phyloP scores from a whole-genome alignment of 2,797 vertebrate genomes.

The Acanthis flammea region DNA sequence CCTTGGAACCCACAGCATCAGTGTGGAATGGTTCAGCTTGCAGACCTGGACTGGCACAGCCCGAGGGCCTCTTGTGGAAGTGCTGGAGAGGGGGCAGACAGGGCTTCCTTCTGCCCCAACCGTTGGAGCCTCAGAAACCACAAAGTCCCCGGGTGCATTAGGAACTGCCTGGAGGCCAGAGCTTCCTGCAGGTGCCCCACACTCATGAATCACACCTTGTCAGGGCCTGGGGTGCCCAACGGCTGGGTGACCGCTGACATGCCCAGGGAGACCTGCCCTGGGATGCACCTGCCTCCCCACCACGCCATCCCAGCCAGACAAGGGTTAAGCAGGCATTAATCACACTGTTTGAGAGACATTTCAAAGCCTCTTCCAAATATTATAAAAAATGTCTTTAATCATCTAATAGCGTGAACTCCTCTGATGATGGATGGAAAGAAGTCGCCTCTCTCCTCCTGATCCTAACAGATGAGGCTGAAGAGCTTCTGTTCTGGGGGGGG shows the following conservation, averaged over 20 bases:
- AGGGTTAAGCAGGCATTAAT: slow-evolving; percentile 77
- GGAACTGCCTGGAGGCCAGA: slow-evolving; percentile 47
- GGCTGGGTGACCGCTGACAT: neutral
- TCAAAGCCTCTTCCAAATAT: slow-evolving; percentile 73
- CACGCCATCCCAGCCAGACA: neutral
- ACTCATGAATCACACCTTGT: slow-evolving; percentile 72
- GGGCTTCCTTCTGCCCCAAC: slow-evolving; percentile 37
- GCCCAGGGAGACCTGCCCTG: neutral
- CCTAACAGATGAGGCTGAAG: slow-evolving; percentile 65
- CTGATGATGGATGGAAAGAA: slow-evolving; percentile 67
- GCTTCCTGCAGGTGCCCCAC: slow-evolving; percentile 66
- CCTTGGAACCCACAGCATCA: neutral
- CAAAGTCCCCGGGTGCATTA: slow-evolving; percentile 15
- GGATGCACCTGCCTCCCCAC: neutral
- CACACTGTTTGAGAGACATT: slow-evolving; percentile 59
- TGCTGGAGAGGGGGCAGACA: neutral
- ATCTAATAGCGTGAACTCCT: slow-evolving; percentile 66
- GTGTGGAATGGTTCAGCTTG: neutral
- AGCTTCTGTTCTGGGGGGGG: neutral
- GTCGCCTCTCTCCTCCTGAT: slow-evolving; percentile 51
- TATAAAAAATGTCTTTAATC: slow-evolving; percentile 77
- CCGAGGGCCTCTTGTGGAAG: neutral
- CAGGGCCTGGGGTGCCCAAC: slow-evolving; percentile 20
- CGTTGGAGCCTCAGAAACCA: slow-evolving; percentile 74
- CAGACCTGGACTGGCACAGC: neutral